Conservation (phyloP, 1,140 invertebrate genomes). For the Hycleus phaleratus region DNA sequence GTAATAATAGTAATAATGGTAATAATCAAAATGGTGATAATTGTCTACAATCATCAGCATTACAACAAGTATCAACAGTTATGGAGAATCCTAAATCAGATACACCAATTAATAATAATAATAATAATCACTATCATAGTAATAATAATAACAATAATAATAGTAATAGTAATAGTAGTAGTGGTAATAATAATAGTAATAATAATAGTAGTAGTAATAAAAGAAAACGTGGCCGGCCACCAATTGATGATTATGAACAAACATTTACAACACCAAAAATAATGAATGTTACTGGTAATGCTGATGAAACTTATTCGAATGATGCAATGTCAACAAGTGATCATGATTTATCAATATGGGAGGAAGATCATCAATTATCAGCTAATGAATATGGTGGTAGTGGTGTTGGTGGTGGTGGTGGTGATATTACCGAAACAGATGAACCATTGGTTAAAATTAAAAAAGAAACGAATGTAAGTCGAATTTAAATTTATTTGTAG, state of each 20-base stretch:
- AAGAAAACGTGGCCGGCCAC: conserved; percentile 53
- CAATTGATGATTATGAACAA: conserved; percentile 53
- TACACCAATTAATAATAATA: conserved; percentile 28
- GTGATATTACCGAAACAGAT: conserved; percentile 30
- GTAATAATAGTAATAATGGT: conserved; percentile 28
- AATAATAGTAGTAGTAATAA: conserved; percentile 12
- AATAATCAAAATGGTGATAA: conserved; percentile 35
- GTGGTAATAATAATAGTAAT: too few relatives aligned
- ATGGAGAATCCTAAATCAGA: conserved; percentile 38
- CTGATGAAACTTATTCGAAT: conserved; percentile 38
- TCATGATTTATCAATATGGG: conserved; percentile 37
- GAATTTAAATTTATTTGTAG: too few relatives aligned
- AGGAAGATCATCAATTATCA: conserved; percentile 25
- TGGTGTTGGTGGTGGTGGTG: conserved; percentile 3
- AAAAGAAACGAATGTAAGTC: conserved; percentile 23
- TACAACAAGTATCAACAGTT: conserved; percentile 39
- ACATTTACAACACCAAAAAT: conserved; percentile 48
- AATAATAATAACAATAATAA: too few relatives aligned
- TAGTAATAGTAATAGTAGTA: too few relatives aligned
- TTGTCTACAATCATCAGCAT: conserved; percentile 41
- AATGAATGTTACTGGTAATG: conserved; percentile 46
- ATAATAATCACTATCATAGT: too few relatives aligned
- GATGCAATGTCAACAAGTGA: conserved; percentile 39
- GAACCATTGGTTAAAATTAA: conserved; percentile 34
- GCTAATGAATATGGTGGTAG: conserved; percentile 21